Conservation (phyloP, 2,797 vertebrate species). For the Todus mexicanus region DNA sequence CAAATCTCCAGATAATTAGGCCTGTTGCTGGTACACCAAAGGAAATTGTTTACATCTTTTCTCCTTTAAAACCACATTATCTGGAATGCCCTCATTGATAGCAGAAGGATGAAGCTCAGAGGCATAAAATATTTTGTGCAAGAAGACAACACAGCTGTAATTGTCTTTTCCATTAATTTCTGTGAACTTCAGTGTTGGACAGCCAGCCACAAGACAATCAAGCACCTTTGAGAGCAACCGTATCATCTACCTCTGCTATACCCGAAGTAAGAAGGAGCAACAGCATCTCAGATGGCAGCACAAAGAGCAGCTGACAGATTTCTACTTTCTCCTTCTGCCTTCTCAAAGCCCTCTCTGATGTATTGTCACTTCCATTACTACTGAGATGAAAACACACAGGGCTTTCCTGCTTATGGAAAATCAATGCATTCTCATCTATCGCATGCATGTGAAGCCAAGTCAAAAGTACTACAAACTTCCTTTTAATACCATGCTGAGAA, state of each 20-base stretch:
- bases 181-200: neutral
- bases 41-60: conserved; percentile 8
- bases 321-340: neutral
- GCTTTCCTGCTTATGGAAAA: conserved; percentile 4
- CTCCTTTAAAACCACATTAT: conserved; percentile 7
- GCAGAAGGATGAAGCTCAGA: neutral
- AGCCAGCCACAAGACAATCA: neutral
- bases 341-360: neutral
- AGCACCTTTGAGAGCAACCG: neutral
- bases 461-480: conserved; percentile 37
- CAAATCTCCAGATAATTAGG: conserved; percentile 5
- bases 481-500: conserved; percentile 26
- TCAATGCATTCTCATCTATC: neutral
- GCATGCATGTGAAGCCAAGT: neutral
- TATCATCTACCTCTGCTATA: neutral
- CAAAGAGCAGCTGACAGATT: neutral
- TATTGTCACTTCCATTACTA: neutral
- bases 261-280: neutral
- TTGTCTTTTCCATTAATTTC: neutral
- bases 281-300: neutral
- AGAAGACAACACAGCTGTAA: neutral
- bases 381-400: neutral
- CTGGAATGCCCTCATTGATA: neutral
- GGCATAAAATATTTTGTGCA: neutral
- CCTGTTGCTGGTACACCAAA: conserved; percentile 7